A percentile compares a stretch with the other conserved stretches of the same genome.
phyloP scores from a whole-genome alignment of 2,113 vertebrate species.

The Haliaeetus leucogaster region DNA sequence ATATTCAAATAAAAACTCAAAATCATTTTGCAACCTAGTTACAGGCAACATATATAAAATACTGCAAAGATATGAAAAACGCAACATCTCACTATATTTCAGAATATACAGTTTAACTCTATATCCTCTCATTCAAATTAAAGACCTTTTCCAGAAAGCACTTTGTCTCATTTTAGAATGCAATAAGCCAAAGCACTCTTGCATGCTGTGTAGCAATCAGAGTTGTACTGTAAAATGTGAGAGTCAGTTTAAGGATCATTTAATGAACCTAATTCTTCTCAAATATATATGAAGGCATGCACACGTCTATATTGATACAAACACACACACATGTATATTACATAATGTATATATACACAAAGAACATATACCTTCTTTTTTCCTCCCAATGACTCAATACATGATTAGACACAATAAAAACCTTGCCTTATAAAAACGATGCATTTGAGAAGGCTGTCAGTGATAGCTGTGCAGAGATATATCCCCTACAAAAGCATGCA shows the following conservation, averaged over 20 bases:
- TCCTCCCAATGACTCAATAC: neutral
- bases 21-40: neutral
- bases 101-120: neutral
- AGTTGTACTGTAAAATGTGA: constrained; percentile 36
- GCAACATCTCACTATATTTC: neutral
- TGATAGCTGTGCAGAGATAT: constrained; percentile 60
- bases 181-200: constrained; percentile 41
- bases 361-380: constrained; percentile 3
- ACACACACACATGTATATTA: neutral
- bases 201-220: constrained; percentile 1
- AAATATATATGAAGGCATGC: neutral
- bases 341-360: neutral
- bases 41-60: neutral
- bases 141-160: constrained; percentile 42
- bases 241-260: constrained; percentile 18
- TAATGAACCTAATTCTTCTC: constrained; percentile 39
- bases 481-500: constrained; percentile 67
- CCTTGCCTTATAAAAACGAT: constrained; percentile 61
- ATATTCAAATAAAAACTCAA: neutral
- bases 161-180: constrained; percentile 41
- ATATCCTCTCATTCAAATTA: constrained; percentile 31
- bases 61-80: neutral
- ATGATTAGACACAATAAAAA: constrained; percentile 68
- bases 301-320: neutral
- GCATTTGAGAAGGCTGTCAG: constrained; percentile 62